Evolutionary conservation across 2,888 invertebrate genomes (phyloP), one percentile per base, ranked within the genome.

Genomic region (Chrysopilus asiliformis): DNA sequence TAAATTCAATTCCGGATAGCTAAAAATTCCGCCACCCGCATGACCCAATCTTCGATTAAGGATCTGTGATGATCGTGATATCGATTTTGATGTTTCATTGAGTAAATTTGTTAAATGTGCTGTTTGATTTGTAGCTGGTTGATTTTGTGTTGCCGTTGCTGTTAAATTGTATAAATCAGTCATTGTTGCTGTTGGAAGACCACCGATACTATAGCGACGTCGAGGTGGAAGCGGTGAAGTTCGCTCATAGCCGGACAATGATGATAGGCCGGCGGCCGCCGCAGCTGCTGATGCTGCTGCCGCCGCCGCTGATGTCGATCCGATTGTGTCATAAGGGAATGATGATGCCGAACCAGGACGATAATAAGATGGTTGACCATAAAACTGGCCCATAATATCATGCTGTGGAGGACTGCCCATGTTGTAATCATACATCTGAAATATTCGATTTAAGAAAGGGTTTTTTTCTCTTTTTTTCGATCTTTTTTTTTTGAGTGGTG

Each of bases 341-440:
- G 41, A 48, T 17, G 57, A 50, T 24, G 53, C 50, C 6, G 58
- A 48, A 20, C 45, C 34, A 28, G 53, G 52, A 6, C 59, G 57
- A 43, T 57, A 60, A 29, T 57, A 49, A 25, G 61, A 59, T 37
- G 38, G 34, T 31, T 38, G 41, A 36, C 36, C 29, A 33, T 60
- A 60, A 46, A 58, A 59, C 47, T 57, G 58, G 45, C 60, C 61
- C 45, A 62, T 33, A 25, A 43, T 60, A 47, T 63, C 62, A 46
- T 60, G 58, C 50, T 61, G 50, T 48, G 62, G 60, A 46, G 63
- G 60, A 47, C 61, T 60, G 53, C 62, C 58, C 46, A 53, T 50
- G 55, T 52, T 59, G 56, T 54, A 58, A 58, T 58, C 57, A 56
- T 59, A 64, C 60, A 64, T 64, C 63, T 64, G 64, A 61, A 64